A percentile compares a stretch with the other conserved stretches of the same genome.
Conservation (phyloP, 2,113 vertebrate species). For the Dasyurus viverrinus region DNA sequence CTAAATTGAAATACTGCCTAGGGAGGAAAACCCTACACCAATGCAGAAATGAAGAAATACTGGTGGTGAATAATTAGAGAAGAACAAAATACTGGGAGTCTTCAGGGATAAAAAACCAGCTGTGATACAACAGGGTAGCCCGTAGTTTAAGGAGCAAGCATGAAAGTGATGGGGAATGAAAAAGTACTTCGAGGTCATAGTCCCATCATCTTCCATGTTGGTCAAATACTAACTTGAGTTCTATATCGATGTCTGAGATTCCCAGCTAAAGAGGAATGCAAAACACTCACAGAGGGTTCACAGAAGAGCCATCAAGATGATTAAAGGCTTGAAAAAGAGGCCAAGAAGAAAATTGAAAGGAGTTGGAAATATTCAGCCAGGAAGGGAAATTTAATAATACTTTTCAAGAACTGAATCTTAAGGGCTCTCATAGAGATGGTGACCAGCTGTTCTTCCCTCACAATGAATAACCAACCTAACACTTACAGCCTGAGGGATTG, state of each 20-base stretch:
- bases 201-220: neutral
- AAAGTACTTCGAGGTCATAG: neutral
- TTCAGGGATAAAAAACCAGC: neutral
- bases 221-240: neutral
- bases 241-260: neutral
- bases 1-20: neutral
- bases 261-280: neutral
- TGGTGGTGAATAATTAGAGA: neutral
- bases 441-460: neutral
- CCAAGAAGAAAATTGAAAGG: neutral
- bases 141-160: no score
- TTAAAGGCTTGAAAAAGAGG: neutral
- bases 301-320: neutral
- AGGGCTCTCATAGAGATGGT: neutral
- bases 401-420: neutral
- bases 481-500: neutral
- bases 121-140: neutral
- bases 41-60: neutral
- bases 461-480: neutral
- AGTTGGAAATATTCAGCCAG: neutral
- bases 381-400: slow-evolving; percentile 5
- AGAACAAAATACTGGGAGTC: no score
- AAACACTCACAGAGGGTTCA: neutral
- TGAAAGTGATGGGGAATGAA: neutral
- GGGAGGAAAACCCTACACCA: neutral